Base-by-base conservation (phyloP, 2,113 vertebrate species). In the Odobenus rosmarus region DNA sequence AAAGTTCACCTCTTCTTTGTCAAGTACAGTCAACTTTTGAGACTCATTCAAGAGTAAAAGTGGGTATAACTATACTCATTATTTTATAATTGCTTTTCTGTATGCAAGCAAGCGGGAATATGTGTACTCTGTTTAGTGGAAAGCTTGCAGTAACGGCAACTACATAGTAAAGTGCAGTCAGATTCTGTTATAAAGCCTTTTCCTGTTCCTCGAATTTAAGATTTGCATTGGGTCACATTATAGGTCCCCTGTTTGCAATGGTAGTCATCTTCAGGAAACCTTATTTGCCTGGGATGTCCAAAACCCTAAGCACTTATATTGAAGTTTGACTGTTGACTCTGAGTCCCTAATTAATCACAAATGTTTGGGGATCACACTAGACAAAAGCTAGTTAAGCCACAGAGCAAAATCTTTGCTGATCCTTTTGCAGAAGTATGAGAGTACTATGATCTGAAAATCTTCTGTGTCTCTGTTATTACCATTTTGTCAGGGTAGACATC, bases 81-180 rank as follows among this genome's bases (percentile, higher is more conserved):
- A 46, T 77, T 88, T 96, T 93, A 42, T 53, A 72, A 79, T 72
- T 91, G 46, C 31, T 91, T 93, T 89, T 90, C 80, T 7, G 11
- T 74, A 88, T 77, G 49, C 46, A 67, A 51, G 57, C 80, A 86
- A 82, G 86, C 72, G 53, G 67, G 46, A 90, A 24, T 49, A 15
- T 36, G 5, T 88, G 15, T 64, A 46, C 28, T 74, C 23, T 10
- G 16, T 46, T 72, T 77, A 89, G 81, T 94, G 62, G 80, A 87
- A 96, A 69, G 10, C 8, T 28, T 39, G 12, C 16, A 79, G 49
- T 67, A 71, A 23, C 7, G 67, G 64, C 51, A 96, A 26, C 57
- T 92, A 19, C 12, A 24, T n/a, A 46, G 61, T 33, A 89, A 69
- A 69, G n/a, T 89, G 23, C 53, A 79, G 18, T 95, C 26, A 92